Evolutionary conservation across 2,113 vertebrate species (phyloP).

Genomic region (Bombycilla garrulus): DNA sequence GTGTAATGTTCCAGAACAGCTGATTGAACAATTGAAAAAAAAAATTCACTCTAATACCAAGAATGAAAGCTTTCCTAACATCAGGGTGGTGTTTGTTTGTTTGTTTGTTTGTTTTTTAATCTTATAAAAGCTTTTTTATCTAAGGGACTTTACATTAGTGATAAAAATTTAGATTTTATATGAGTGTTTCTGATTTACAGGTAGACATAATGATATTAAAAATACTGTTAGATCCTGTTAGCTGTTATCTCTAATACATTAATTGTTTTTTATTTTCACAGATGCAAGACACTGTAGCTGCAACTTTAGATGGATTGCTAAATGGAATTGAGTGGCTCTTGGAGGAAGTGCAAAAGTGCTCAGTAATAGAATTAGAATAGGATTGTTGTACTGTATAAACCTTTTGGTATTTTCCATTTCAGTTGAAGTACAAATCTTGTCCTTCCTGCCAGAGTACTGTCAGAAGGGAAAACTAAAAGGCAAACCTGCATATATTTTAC

Average conservation of each 20-base stretch:
- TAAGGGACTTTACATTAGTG: not conserved
- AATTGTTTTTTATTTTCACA: conserved; percentile 9
- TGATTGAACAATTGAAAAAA: not conserved
- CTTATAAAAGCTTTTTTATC: not conserved
- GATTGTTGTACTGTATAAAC: not conserved
- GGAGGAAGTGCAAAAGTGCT: conserved; percentile 76
- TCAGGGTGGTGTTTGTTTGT: too few species aligned
- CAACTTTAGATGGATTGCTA: conserved; percentile 83
- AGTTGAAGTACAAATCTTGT: not conserved
- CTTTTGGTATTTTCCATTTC: not conserved
- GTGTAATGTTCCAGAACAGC: not conserved
- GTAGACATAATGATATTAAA: not conserved
- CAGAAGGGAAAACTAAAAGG: not conserved
- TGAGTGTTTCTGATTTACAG: not conserved
- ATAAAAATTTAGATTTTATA: not conserved
- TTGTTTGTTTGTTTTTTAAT: not conserved
- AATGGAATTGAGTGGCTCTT: conserved; percentile 90
- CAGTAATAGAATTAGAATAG: conserved; percentile 1
- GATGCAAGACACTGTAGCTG: conserved; percentile 87
- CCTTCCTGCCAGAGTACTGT: not conserved
- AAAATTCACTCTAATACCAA: not conserved
- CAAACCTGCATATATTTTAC: not conserved
- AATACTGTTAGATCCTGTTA: not conserved
- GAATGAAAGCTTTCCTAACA: not conserved
- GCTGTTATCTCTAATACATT: not conserved